Base-by-base conservation (phyloP, 1,140 invertebrate species). In the Mylabris phalerata region DNA sequence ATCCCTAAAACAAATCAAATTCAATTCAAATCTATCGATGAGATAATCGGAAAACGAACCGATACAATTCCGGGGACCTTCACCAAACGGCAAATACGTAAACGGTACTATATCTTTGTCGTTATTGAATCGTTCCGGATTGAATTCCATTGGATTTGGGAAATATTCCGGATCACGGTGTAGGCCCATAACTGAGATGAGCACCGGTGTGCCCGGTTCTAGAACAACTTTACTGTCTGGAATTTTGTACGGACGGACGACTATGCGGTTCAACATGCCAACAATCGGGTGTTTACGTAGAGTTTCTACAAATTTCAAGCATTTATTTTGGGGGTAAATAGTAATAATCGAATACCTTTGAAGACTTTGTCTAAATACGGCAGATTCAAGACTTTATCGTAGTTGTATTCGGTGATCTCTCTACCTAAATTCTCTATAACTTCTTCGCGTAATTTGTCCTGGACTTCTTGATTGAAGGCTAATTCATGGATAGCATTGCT, bases 381-480 rank as follows among this genome's bases (percentile, higher is more conserved):
- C 67, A 84, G 72, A 26, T 80, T 69, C 9, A 74, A 67, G 2
- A 84, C 62, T 4, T 73, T 66, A 11, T 85, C 82, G 57, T 84
- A 84, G 11, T 61, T 77, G 2, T 82, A 67, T 26, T 78, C 64
- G 24, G 77, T 73, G 49, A 73, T 72, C 47, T 80, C 64, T 3
- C 73, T 73, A 0, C 55, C 50, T 3, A 77, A 52, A 2, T 78
- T 71, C 3, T 72, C 59, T 1, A 73, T 49, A 0, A 90, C 78
- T 74, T 89, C 85, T 42, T 76, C 63, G 4, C 80, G 65, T 2
- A 84, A 55, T 57, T 72, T 77, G 1, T 83, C 71, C 62, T 88
- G 86, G 2, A 84, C 68, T 0, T 82, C 77, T n/a, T 78, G 80
- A 67, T 87, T 73, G 3, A 77, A 56, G 0, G 84, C 82, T 54